A percentile compares a stretch with the other conserved stretches of the same genome.
These are phyloP conservation scores for Cuniculus paca DNA, from an alignment of 2,797 vertebrate species.

Conservation along the genomic window DNA sequence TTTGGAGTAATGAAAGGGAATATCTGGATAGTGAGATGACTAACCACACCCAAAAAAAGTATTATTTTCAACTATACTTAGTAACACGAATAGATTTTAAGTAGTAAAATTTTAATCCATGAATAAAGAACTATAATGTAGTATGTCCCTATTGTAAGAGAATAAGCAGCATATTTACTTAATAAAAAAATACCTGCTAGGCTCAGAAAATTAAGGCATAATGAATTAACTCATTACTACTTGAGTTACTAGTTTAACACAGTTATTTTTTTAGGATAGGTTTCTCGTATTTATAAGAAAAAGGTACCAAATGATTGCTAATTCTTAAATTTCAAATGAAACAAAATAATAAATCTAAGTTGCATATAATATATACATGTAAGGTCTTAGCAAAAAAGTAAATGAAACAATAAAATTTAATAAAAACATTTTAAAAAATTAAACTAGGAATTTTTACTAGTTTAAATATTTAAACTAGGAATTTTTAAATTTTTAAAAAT, in stretches of 20 bases:
- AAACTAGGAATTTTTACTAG: neutral
- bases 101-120: neutral
- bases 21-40: neutral
- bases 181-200: neutral
- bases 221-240: neutral
- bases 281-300: constrained; percentile 53
- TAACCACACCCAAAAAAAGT: neutral
- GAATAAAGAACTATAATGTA: constrained; percentile 28
- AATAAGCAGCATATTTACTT: neutral
- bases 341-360: constrained; percentile 44
- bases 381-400: constrained; percentile 33
- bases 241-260: constrained; percentile 26
- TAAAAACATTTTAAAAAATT: neutral
- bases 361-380: neutral
- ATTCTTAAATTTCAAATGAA: constrained; percentile 43
- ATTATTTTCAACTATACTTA: constrained; percentile 26
- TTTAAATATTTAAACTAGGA: no score
- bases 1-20: neutral
- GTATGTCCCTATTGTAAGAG: neutral
- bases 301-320: constrained; percentile 29
- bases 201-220: neutral
- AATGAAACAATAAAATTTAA: constrained; percentile 44
- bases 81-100: neutral
- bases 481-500: neutral
- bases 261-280: neutral